Evolutionary conservation across 2,888 invertebrate species (phyloP), one percentile per base, ranked within the genome.

Genomic region (Penaeus monodon): DNA sequence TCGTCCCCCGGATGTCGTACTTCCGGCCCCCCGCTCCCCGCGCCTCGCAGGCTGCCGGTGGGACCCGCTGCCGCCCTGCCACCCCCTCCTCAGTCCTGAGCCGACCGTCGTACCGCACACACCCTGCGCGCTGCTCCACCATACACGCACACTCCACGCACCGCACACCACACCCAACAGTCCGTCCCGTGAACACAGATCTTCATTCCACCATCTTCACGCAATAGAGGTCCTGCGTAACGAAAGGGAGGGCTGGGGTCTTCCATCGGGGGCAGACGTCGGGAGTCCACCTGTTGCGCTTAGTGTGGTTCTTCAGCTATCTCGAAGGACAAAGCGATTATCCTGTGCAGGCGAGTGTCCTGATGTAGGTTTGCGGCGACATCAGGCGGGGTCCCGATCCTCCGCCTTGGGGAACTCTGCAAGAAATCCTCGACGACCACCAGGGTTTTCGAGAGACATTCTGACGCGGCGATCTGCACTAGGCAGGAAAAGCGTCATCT

Each of bases 31-130:
- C 77, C 57, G 57, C 70, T 80, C 73, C 64, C 85, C 78, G 24
- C 86, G 57, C 82, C 68, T 78, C 81, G 68, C 76, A 81, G 86
- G 78, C 86, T 78, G 86, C 77, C 68, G 82, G 78, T 86, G 82
- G 81, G 86, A 82, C 82, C 78, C 78, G 86, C 74, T 63, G 78
- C 81, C 82, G 86, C 82, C 86, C 78, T n/a, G 38, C 77, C 79
- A 27, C 86, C 76, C 81, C 78, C 68, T 66, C 78, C 86, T 86
- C 86, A 86, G 81, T 86, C 81, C 86, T 82, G 86, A 86, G 86
- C 86, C 57, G 70, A 81, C 86, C 86, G 74, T 65, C 70, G 86
- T 68, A 82, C 82, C 33, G 86, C 64, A 64, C 86, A 78, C 82
- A 86, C 82, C 82, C 70, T 78, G 70, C 86, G 79, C 85, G 63